Conservation (phyloP, 2,797 vertebrate species). For the Myoxocephalus aenaeus region DNA sequence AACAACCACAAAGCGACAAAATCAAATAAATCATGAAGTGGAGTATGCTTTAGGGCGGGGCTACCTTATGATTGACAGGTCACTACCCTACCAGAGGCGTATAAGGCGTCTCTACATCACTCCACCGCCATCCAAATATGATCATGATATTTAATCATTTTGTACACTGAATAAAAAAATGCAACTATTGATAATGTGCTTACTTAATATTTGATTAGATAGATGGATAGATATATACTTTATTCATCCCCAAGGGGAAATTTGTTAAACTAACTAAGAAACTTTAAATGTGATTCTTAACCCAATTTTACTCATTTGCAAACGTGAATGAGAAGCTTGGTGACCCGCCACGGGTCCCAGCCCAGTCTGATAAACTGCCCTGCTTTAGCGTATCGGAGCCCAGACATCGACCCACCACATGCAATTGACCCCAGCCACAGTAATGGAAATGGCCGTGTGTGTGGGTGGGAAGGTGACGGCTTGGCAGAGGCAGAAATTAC, state of each 20-base stretch:
- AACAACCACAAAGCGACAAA: too few relatives aligned
- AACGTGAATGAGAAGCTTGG: neutral
- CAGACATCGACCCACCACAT: constrained; percentile 58
- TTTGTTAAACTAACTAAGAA: neutral
- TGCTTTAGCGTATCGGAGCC: constrained; percentile 24
- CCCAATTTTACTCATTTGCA: neutral
- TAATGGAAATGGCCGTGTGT: constrained; percentile 36
- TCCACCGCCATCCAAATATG: too few relatives aligned
- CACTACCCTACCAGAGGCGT: too few relatives aligned
- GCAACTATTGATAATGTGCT: neutral
- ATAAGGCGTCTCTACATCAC: too few relatives aligned
- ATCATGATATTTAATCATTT: neutral
- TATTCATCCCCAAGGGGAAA: too few relatives aligned
- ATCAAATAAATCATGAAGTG: too few relatives aligned
- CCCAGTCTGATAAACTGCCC: constrained; percentile 18
- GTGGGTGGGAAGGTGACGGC: constrained; percentile 8
- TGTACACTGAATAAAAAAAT: neutral
- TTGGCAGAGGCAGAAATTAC: constrained; percentile 35
- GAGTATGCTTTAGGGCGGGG: too few relatives aligned
- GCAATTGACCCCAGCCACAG: constrained; percentile 46
- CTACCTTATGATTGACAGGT: too few relatives aligned
- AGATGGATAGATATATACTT: too few relatives aligned
- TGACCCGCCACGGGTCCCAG: neutral
- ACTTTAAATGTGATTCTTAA: neutral
- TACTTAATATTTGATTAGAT: neutral